phyloP scores from a whole-genome alignment of 2,888 invertebrate genomes.

The Lithophane ornitopus region DNA sequence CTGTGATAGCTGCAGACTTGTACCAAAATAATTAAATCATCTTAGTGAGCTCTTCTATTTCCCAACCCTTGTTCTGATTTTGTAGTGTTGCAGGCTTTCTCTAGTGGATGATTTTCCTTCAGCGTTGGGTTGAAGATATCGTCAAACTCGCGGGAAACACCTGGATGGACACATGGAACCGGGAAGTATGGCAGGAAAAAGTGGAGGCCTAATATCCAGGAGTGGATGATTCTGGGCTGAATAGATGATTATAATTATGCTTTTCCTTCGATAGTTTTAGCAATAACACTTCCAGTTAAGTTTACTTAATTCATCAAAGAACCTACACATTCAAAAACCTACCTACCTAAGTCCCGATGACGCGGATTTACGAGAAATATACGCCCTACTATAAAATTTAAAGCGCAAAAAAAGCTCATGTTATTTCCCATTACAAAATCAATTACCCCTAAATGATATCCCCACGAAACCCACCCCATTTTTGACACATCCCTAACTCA shows the following conservation, averaged over 20 bases:
- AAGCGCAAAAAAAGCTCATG: not conserved
- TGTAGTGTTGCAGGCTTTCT: not conserved
- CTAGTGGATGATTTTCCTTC: not conserved
- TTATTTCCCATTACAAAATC: conserved; percentile 9
- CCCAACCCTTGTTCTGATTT: not conserved
- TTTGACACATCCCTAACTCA: not conserved
- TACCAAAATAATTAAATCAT: not conserved
- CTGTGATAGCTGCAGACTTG: not conserved
- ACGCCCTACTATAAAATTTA: not conserved
- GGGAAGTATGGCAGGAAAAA: too few species aligned
- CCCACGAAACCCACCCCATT: conserved; percentile 8
- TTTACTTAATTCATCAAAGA: not conserved
- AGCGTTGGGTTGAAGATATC: too few species aligned
- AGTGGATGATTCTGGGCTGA: too few species aligned
- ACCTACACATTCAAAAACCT: not conserved
- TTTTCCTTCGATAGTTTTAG: not conserved
- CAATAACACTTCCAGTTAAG: not conserved
- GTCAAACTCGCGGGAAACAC: too few species aligned
- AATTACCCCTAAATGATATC: conserved; percentile 9
- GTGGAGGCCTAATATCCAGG: too few species aligned
- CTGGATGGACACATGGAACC: too few species aligned
- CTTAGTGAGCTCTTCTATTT: not conserved
- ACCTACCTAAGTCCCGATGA: not conserved
- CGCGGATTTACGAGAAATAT: not conserved
- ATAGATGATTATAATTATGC: too few species aligned